phyloP scores from a whole-genome alignment of 2,113 vertebrate species.

The Prolemur simus region DNA sequence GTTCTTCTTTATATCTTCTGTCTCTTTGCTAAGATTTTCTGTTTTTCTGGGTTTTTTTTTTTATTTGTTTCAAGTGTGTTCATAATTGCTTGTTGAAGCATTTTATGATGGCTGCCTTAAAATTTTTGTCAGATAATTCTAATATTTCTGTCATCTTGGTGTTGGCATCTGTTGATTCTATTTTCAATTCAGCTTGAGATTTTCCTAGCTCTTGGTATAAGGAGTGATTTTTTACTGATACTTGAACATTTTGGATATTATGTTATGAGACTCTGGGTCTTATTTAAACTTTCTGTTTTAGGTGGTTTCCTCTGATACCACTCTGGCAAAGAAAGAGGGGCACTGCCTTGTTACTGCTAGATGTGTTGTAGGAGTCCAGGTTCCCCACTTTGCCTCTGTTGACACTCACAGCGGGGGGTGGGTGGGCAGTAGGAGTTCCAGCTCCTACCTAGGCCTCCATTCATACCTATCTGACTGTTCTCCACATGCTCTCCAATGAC shows the following conservation, averaged over 20 bases:
- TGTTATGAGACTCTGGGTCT: not conserved
- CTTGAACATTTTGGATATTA: not conserved
- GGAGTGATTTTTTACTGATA: not conserved
- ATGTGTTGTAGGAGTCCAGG: not conserved
- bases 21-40: not conserved
- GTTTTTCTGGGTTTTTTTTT: not conserved
- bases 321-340: not conserved
- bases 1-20: not conserved
- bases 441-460: not conserved
- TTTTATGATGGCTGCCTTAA: not conserved
- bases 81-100: not conserved
- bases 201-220: not conserved
- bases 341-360: not conserved
- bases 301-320: not conserved
- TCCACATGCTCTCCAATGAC: not conserved
- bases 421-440: not conserved
- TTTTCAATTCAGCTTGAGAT: not conserved
- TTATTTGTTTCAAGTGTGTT: not conserved
- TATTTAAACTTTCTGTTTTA: constrained; percentile 14
- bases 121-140: not conserved
- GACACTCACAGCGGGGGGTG: not conserved
- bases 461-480: not conserved
- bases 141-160: not conserved
- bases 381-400: not conserved
- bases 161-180: not conserved